phyloP scores from a whole-genome alignment of 2,888 invertebrate species.

The Megalurothrips usitatus region DNA sequence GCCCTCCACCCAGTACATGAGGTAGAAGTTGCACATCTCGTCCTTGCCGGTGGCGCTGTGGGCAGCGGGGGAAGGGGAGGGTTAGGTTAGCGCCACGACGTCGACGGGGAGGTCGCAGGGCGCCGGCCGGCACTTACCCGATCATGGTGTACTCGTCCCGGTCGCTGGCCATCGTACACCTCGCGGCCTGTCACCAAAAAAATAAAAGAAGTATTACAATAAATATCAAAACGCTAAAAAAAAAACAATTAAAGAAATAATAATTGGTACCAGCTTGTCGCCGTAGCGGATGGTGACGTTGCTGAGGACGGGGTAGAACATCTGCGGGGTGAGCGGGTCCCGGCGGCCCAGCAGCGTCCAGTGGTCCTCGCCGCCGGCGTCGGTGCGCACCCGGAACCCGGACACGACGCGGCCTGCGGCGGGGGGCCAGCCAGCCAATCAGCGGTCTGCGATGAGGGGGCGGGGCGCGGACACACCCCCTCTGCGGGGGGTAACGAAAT shows the following conservation, averaged over 20 bases:
- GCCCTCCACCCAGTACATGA: slow-evolving; percentile 86
- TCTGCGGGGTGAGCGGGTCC: slow-evolving; percentile 83
- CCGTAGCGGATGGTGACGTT: slow-evolving; percentile 59
- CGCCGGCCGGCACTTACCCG: slow-evolving; percentile 66
- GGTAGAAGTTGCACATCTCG: slow-evolving; percentile 94
- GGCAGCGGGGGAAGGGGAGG: slow-evolving; percentile 34
- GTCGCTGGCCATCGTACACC: slow-evolving; percentile 86
- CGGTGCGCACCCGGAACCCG: slow-evolving; percentile 68
- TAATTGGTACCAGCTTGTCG: slow-evolving; percentile 59
- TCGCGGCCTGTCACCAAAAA: slow-evolving; percentile 60
- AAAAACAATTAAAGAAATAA: slow-evolving; percentile 18
- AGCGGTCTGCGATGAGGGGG: too few species aligned
- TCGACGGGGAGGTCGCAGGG: too few species aligned
- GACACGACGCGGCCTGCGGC: slow-evolving; percentile 69
- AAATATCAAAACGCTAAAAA: background rate
- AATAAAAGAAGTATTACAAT: slow-evolving; percentile 6
- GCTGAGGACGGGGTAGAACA: slow-evolving; percentile 81
- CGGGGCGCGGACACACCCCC: too few species aligned
- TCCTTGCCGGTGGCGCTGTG: slow-evolving; percentile 74
- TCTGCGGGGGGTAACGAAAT: background rate
- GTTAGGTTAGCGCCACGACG: background rate
- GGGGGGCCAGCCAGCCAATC: slow-evolving; percentile 2
- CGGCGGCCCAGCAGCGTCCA: slow-evolving; percentile 84
- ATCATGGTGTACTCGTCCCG: slow-evolving; percentile 60
- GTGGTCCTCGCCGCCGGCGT: slow-evolving; percentile 54